Conservation (phyloP, 2,888 invertebrate genomes). For the Stomorhina lunata region DNA sequence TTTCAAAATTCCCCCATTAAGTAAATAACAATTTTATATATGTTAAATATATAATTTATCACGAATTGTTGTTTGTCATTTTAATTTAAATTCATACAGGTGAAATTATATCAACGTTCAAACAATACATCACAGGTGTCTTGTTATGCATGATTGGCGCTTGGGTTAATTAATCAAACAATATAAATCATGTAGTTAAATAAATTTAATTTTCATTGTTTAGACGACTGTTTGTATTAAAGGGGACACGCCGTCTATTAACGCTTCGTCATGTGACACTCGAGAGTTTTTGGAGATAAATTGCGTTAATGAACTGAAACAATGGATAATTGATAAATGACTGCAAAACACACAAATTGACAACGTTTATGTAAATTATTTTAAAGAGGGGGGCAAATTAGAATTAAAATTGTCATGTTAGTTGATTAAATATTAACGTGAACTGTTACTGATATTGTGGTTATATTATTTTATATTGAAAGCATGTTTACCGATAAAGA, state of each 20-base stretch:
- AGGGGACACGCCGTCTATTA: conserved; percentile 18
- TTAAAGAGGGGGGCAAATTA: background rate
- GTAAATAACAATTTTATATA: background rate
- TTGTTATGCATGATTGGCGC: conserved; percentile 51
- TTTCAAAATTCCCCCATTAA: background rate
- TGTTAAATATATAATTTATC: background rate
- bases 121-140: conserved; percentile 38
- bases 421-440: too few species aligned
- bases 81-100: background rate
- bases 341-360: conserved; percentile 17
- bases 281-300: conserved; percentile 46
- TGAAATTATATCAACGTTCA: background rate
- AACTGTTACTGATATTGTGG: too few species aligned
- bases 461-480: too few species aligned
- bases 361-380: background rate
- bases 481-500: too few species aligned
- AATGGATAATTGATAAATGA: conserved; percentile 49
- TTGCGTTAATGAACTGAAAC: conserved; percentile 53
- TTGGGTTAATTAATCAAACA: conserved; percentile 57
- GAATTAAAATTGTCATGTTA: too few species aligned
- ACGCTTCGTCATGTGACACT: conserved; percentile 12
- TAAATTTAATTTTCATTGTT: conserved; percentile 30
- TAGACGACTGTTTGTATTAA: background rate
- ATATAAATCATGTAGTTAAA: conserved; percentile 56
- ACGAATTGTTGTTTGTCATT: conserved; percentile 3